These are phyloP conservation scores for Actias luna DNA, from an alignment of 2,888 invertebrate genomes.

Conservation along the genomic window DNA sequence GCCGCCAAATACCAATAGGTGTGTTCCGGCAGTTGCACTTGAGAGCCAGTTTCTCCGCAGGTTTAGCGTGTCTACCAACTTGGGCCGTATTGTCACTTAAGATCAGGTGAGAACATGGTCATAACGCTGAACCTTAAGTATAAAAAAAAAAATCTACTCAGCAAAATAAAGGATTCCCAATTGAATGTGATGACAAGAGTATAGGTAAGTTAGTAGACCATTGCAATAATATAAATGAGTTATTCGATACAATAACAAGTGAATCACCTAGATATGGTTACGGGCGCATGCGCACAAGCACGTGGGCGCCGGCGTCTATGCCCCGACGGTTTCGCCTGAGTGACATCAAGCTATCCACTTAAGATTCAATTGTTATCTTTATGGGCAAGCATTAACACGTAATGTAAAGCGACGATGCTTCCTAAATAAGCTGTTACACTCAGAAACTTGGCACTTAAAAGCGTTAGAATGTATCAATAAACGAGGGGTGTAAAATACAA, in stretches of 20 bases:
- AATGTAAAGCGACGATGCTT: neutral
- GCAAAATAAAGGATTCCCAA: neutral
- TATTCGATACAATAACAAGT: neutral
- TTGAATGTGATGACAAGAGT: neutral
- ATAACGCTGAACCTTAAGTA: too few species aligned
- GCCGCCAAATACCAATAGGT: too few species aligned
- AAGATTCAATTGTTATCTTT: neutral
- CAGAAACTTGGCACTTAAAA: neutral
- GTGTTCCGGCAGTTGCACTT: too few species aligned
- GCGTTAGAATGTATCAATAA: too few species aligned
- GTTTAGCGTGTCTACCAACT: too few species aligned
- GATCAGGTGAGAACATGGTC: too few species aligned
- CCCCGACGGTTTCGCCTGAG: neutral
- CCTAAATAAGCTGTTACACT: neutral
- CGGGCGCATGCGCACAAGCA: neutral
- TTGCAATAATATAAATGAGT: neutral
- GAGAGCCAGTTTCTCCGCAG: too few species aligned
- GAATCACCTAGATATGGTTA: neutral
- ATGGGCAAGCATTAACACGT: neutral
- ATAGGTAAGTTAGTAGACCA: neutral
- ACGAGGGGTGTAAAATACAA: too few species aligned
- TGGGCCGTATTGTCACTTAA: too few species aligned
- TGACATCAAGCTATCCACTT: neutral
- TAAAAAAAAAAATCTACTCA: too few species aligned
- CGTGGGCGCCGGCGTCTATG: constrained; percentile 2